Conservation (phyloP, 2,888 invertebrate species). For the Pachliopta kotzebuea region DNA sequence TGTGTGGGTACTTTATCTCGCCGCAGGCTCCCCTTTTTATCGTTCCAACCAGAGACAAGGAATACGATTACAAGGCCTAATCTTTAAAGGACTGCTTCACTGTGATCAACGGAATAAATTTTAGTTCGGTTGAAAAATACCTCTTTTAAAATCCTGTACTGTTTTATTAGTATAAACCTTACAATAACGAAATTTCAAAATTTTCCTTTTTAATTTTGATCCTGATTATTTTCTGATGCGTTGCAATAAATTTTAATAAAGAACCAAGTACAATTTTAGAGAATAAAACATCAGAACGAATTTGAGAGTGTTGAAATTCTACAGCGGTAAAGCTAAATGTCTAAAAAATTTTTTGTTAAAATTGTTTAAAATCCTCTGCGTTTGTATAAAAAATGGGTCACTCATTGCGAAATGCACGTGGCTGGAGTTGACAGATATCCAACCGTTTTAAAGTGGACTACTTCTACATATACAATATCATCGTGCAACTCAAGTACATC, state of each 20-base stretch:
- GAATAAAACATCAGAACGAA: too few species aligned
- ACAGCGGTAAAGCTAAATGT: neutral
- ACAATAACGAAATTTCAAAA: too few species aligned
- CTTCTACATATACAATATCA: conserved; percentile 13
- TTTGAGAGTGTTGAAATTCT: too few species aligned
- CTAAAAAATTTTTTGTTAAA: neutral
- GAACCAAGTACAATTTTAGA: too few species aligned
- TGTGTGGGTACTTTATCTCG: conserved; percentile 69
- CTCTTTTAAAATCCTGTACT: neutral
- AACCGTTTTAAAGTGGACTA: conserved; percentile 25
- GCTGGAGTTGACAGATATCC: conserved; percentile 46
- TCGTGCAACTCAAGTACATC: neutral
- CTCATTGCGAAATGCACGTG: conserved; percentile 37
- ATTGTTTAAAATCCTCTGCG: neutral
- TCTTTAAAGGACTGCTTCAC: conserved; percentile 53
- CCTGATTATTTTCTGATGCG: too few species aligned
- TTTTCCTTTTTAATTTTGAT: too few species aligned
- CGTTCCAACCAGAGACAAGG: conserved; percentile 48
- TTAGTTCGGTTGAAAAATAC: neutral
- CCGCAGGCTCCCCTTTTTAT: conserved; percentile 62
- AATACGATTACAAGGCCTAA: conserved; percentile 69
- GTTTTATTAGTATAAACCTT: too few species aligned
- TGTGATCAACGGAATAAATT: conserved; percentile 35
- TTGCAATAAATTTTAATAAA: too few species aligned
- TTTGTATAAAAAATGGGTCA: conserved; percentile 16